Base-by-base conservation (phyloP, 2,888 invertebrate genomes). In the Caenorhabditis drosophilae region DNA sequence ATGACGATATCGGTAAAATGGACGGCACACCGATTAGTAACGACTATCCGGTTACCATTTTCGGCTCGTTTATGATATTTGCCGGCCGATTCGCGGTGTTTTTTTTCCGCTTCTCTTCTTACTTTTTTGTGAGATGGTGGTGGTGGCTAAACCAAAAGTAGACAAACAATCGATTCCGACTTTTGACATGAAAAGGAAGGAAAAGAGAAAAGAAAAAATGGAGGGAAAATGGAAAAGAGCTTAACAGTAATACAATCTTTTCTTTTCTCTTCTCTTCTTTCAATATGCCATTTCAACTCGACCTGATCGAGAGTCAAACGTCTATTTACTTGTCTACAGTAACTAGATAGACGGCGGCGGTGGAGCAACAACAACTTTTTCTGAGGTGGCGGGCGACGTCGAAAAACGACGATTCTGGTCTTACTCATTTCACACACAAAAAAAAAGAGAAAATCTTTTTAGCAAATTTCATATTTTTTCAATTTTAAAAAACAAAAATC, bases 161-260 rank as follows among this genome's bases (percentile, higher is more conserved):
- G n/a, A n/a, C n/a, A n/a, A n/a, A n/a, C n/a, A n/a, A n/a, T n/a
- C n/a, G n/a, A n/a, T n/a, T n/a, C n/a, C n/a, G n/a, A n/a, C n/a
- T n/a, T n/a, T n/a, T n/a, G n/a, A n/a, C n/a, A n/a, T n/a, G n/a
- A n/a, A n/a, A n/a, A n/a, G n/a, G n/a, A n/a, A n/a, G n/a, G n/a
- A n/a, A n/a, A n/a, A n/a, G n/a, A n/a, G n/a, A n/a, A n/a, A n/a
- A n/a, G n/a, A n/a, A n/a, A n/a, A n/a, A n/a, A n/a, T n/a, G n/a
- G n/a, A n/a, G n/a, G n/a, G n/a, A n/a, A 31, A 31, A 31, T 31
- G 6, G 31, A 31, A 31, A 31, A 31, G 12, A 42, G 42, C 42
- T 42, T 42, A 42, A 42, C 42, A 42, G 42, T 42, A 42, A 42
- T 20, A 18, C 42, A 42, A 42, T 42, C 42, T 23, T 31, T 31